Evolutionary conservation across 2,797 vertebrate genomes (phyloP), one percentile per base, ranked within the genome.

Genomic region (Clarias fuscus): DNA sequence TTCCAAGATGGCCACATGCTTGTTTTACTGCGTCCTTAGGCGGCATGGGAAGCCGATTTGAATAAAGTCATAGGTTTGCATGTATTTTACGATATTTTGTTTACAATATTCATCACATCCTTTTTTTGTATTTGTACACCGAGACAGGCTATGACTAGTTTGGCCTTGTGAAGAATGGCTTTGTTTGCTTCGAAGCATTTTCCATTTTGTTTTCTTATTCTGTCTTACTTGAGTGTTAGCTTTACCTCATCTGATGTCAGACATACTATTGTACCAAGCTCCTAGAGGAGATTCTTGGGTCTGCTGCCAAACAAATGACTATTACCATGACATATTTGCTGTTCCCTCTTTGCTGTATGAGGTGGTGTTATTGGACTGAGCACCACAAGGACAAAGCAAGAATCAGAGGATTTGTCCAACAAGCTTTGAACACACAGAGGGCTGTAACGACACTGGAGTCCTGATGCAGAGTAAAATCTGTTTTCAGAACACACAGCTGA

Each of bases 391-490:
- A 88, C 89, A 90, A 88, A 90, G 88, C 81, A 88, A 88, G 78
- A 88, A 89, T 73, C 87, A 87, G 86, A 88, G 79, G 87, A 88
- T 90, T 90, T 89, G 88, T 90, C 87, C 87, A 89, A 89, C 86
- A 86, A 88, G 87, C 87, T 88, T 89, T 88, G 89, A 90, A 89
- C 85, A 88, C 80, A 86, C 61, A 88, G 73, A 78, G 73, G 70
- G 82, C 79, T 75, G 84, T 86, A 58, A 71, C 62, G 64, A 79
- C 84, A 83, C 83, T 73, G 56, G 85, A 82, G 81, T 87, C 83
- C 77, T 62, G 65, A 71, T 68, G 70, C 77, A 27, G 76, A 78
- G 75, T 81, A 24, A 86, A 83, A 67, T 70, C 82, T 61, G 84
- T 72, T 86, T 85, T 85, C 73, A 82, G 68, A 84, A 82, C 83